Evolutionary conservation across 2,888 invertebrate genomes (phyloP), one percentile per base, ranked within the genome.

Genomic region (Zaprionus lineosus): DNA sequence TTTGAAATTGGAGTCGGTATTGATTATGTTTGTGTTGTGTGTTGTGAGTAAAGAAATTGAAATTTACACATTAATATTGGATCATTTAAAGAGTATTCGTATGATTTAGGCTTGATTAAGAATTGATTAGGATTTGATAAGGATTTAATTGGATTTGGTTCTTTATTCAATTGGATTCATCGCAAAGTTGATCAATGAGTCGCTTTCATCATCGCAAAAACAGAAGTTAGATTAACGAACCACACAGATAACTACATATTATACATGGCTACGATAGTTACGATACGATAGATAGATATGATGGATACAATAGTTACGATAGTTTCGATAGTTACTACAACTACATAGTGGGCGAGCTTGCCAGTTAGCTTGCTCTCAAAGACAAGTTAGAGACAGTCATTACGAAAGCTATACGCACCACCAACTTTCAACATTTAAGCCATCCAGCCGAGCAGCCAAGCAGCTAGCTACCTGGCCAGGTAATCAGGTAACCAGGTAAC

Each of bases 21-120:
- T 60, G 55, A 55, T 57, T 58, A 16, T 48, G 39, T 56, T 61
- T 68, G 69, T 71, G 26, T 62, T 65, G 66, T 75, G 84, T 85
- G 86, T 82, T 76, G 85, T 86, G 81, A 84, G 85, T 84, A 84
- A 61, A 84, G 76, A 84, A 84, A 78, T 74, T 36, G 72, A 83
- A 75, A 76, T 75, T 81, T 81, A 81, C 74, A 75, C 75, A 86
- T 86, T 86, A 86, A 83, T 68, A 75, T 69, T 37, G 73, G 68
- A 82, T 62, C 67, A 77, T 59, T 59, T 48, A 73, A 69, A 68
- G 71, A 67, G 31, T 60, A 52, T 28, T 28, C 48, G 46, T 55
- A 47, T 58, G 37, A 52, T 58, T 64, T 33, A 43, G 37, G 34
- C n/a, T n/a, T n/a, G 19, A 21, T 37, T 37, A 9, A 19, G 37